These are phyloP conservation scores for Eonycteris spelaea DNA, from an alignment of 2,113 vertebrate species.

Conservation along the genomic window DNA sequence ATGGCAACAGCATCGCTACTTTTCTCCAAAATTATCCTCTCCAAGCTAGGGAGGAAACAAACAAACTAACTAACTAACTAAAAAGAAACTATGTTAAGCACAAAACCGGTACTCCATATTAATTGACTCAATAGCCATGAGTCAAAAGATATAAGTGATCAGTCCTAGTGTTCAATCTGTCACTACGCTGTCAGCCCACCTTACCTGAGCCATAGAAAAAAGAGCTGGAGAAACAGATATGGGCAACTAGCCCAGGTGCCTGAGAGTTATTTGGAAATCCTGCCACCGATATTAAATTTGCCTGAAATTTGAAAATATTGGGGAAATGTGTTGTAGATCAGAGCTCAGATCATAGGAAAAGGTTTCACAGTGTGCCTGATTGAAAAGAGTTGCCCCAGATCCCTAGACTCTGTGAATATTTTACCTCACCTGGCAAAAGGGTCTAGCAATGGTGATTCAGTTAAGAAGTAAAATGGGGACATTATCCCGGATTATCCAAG, in stretches of 20 bases:
- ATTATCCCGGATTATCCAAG: background rate
- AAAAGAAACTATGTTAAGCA: no score
- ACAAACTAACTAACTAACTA: no score
- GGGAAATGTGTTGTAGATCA: no score
- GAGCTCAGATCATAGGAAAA: background rate
- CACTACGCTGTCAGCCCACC: background rate
- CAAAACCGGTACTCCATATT: background rate
- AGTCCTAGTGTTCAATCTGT: fast-evolving
- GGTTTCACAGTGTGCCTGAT: background rate
- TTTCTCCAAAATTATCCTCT: no score
- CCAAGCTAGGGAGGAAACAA: no score
- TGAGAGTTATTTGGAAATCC: background rate
- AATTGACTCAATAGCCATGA: background rate
- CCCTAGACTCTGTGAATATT: background rate
- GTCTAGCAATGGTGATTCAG: background rate
- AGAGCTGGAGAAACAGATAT: background rate
- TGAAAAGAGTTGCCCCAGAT: background rate
- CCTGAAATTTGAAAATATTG: background rate
- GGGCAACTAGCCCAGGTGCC: no score
- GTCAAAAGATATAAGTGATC: background rate
- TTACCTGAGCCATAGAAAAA: background rate
- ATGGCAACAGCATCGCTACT: background rate
- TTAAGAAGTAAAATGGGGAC: no score
- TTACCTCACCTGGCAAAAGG: background rate
- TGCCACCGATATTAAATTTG: background rate